Evolutionary conservation across 2,797 vertebrate species (phyloP).

Genomic region (Trematomus bernacchii): DNA sequence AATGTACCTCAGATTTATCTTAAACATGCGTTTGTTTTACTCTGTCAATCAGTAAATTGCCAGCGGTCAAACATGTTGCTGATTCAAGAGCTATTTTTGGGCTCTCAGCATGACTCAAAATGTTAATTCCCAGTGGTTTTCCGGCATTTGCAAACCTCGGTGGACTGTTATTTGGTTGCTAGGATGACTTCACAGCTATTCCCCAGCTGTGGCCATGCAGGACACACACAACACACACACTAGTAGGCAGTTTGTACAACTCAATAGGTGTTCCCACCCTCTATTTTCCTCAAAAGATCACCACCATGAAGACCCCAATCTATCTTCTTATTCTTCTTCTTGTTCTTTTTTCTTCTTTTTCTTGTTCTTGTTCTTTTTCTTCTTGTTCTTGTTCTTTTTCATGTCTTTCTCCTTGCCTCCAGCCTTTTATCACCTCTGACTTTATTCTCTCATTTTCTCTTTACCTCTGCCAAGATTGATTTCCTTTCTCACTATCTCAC

Average conservation of each 20-base stretch:
- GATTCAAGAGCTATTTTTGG: slow-evolving; percentile 13
- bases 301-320: slow-evolving; percentile 73
- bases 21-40: background rate
- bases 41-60: background rate
- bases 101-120: background rate
- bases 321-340: slow-evolving; percentile 65
- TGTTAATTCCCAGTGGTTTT: slow-evolving; percentile 22
- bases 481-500: slow-evolving; percentile 74
- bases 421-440: slow-evolving; percentile 69
- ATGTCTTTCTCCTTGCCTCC: slow-evolving; percentile 67
- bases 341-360: slow-evolving; percentile 7
- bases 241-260: slow-evolving; percentile 37
- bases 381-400: slow-evolving; percentile 49
- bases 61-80: background rate
- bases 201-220: slow-evolving; percentile 77
- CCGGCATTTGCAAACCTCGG: slow-evolving; percentile 35
- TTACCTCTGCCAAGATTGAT: slow-evolving; percentile 79
- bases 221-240: slow-evolving; percentile 40
- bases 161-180: slow-evolving; percentile 83
- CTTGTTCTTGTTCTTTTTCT: slow-evolving; percentile 39
- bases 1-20: background rate
- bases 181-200: slow-evolving; percentile 87
- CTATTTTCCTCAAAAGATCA: slow-evolving; percentile 74
- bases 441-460: slow-evolving; percentile 73
- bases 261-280: slow-evolving; percentile 63